These are phyloP conservation scores for Meteorus sp. DNA, from an alignment of 1,140 invertebrate genomes.

Conservation along the genomic window DNA sequence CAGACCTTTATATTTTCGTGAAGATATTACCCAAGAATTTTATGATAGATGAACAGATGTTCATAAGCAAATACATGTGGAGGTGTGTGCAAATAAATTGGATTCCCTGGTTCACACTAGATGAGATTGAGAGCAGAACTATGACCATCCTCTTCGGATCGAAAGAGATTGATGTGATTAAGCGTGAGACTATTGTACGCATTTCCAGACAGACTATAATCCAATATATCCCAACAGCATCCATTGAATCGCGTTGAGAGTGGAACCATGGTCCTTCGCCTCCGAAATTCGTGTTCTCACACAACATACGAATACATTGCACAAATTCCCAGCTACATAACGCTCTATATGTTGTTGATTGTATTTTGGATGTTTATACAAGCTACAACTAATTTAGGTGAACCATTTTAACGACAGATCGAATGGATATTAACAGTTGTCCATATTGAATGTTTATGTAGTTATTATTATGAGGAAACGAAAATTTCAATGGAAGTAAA, in stretches of 20 bases:
- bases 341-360: not conserved
- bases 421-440: too few relatives aligned
- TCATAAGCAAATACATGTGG: too few relatives aligned
- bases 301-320: not conserved
- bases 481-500: too few relatives aligned
- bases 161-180: constrained; percentile 23
- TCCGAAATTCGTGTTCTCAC: not conserved
- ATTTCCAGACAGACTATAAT: constrained; percentile 18
- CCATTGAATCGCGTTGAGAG: constrained; percentile 7
- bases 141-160: constrained; percentile 7
- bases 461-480: too few relatives aligned
- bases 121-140: constrained; percentile 7
- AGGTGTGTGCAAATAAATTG: not conserved
- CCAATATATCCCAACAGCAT: constrained; percentile 4
- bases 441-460: too few relatives aligned
- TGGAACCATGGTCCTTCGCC: too few relatives aligned
- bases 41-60: too few relatives aligned
- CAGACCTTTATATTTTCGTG: too few relatives aligned
- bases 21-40: too few relatives aligned
- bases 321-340: not conserved
- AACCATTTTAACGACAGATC: not conserved
- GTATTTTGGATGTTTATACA: too few relatives aligned
- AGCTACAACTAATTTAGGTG: too few relatives aligned
- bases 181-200: constrained; percentile 13
- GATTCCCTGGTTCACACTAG: not conserved